phyloP scores from a whole-genome alignment of 2,797 vertebrate species.

The Sebastes oblongus region DNA sequence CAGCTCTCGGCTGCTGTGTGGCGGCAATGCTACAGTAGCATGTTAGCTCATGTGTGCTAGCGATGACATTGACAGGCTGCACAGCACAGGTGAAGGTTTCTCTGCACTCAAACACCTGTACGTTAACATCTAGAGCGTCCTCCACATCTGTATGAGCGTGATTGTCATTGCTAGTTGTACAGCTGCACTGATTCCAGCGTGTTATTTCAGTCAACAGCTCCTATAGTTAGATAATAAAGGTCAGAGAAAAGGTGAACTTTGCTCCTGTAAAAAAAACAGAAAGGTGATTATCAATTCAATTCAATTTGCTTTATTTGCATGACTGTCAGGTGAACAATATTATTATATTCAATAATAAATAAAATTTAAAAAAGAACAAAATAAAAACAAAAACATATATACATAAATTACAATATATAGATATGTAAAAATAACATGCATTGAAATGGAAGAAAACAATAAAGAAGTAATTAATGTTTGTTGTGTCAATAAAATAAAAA shows the following conservation, averaged over 20 bases:
- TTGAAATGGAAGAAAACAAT: too few relatives aligned
- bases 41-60: constrained; percentile 42
- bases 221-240: background rate
- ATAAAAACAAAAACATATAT: too few relatives aligned
- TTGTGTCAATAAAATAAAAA: too few relatives aligned
- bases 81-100: background rate
- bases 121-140: background rate
- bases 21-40: background rate
- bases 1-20: accelerated
- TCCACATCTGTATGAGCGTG: background rate
- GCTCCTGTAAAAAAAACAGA: background rate
- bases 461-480: too few relatives aligned
- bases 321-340: too few relatives aligned
- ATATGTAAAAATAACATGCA: too few relatives aligned
- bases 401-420: too few relatives aligned
- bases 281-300: too few relatives aligned
- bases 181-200: background rate
- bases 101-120: background rate
- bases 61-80: constrained; percentile 67
- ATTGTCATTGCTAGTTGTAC: too few relatives aligned
- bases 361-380: too few relatives aligned
- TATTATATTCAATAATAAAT: too few relatives aligned
- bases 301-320: too few relatives aligned
- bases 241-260: constrained; percentile 17
- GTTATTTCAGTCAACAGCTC: background rate